A percentile compares a stretch with the other conserved stretches of the same genome.
Conservation (phyloP, 2,797 vertebrate genomes). For the Parauchenoglanis punctatus region DNA sequence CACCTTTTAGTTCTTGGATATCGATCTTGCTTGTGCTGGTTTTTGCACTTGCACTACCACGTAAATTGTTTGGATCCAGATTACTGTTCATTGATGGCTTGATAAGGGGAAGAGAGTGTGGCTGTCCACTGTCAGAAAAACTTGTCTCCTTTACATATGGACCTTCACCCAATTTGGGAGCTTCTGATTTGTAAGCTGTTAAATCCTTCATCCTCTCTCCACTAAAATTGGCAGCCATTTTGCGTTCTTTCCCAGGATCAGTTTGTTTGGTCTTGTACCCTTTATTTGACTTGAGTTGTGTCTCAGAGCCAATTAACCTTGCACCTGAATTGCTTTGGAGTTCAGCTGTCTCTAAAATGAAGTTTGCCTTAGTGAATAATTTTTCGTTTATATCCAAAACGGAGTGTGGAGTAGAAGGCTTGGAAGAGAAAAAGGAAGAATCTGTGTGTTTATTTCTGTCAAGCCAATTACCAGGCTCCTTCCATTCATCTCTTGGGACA, state of each 20-base stretch:
- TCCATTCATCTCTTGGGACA: neutral
- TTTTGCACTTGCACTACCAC: neutral
- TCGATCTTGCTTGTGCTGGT: conserved; percentile 3
- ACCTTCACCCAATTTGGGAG: neutral
- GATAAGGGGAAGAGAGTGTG: conserved; percentile 5
- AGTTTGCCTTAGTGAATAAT: neutral
- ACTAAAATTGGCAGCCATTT: conserved; percentile 63
- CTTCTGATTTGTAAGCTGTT: neutral
- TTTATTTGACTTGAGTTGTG: neutral
- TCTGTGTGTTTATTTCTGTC: conserved; percentile 1
- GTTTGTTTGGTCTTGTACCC: conserved; percentile 27
- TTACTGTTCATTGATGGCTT: conserved; percentile 11
- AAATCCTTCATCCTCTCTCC: neutral
- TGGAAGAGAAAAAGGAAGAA: conserved; percentile 8
- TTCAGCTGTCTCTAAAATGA: neutral
- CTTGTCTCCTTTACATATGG: neutral
- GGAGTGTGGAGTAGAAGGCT: neutral
- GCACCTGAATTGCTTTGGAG: neutral
- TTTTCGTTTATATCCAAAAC: neutral
- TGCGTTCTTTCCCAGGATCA: conserved; percentile 55
- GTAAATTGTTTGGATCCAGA: neutral
- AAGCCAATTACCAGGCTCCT: neutral
- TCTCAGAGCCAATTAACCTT: neutral
- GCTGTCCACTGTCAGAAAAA: neutral
- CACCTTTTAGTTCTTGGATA: neutral